These are phyloP conservation scores for Parambassis ranga DNA, from an alignment of 2,797 vertebrate genomes.

Conservation along the genomic window DNA sequence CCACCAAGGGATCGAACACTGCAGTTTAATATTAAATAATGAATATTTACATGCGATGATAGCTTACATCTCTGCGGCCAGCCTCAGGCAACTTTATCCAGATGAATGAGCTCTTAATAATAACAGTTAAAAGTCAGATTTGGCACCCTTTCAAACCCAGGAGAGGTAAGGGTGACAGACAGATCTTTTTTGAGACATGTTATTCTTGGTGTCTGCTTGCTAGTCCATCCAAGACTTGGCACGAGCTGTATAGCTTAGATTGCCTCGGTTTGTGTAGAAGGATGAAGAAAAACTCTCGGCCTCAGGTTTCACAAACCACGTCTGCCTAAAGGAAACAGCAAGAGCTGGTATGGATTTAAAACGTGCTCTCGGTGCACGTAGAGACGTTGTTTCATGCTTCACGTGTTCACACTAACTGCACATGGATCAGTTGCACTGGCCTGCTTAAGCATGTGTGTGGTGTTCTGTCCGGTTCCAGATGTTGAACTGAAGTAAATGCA, in stretches of 20 bases:
- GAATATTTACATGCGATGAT: too few species aligned
- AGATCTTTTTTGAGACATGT: conserved; percentile 6
- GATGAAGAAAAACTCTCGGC: conserved; percentile 3
- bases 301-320: neutral
- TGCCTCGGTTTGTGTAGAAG: neutral
- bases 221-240: neutral
- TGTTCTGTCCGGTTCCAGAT: conserved; percentile 18
- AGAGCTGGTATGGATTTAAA: neutral
- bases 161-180: neutral
- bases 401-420: conserved; percentile 4
- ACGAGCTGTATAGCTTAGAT: neutral
- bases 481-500: neutral
- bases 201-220: conserved; percentile 21
- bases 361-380: neutral
- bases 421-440: neutral
- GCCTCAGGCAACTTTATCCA: conserved; percentile 39
- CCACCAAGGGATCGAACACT: too few species aligned
- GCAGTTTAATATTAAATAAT: too few species aligned
- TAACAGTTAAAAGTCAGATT: conserved; percentile 17
- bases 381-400: conserved; percentile 29
- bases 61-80: conserved; percentile 14
- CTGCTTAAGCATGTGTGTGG: conserved; percentile 10
- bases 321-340: neutral
- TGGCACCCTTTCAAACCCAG: conserved; percentile 12
- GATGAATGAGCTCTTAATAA: conserved; percentile 32